Conservation (phyloP, 35 echinoderm and acorn worm species). For the Ptychodera flava region DNA sequence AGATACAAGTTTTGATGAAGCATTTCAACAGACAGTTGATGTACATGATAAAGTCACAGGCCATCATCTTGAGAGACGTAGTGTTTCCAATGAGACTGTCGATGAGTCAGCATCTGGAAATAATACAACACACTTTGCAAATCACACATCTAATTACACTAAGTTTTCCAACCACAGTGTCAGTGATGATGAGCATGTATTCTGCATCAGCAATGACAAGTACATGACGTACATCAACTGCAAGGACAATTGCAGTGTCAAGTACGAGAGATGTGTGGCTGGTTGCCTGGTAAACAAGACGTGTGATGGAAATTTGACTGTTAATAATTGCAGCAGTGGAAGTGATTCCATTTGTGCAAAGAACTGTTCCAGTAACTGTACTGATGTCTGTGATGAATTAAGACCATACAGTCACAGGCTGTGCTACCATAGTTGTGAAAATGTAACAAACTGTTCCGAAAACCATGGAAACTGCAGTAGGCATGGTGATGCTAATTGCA, state of each 20-base stretch:
- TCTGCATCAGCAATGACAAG: background rate
- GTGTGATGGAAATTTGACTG: background rate
- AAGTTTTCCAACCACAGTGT: background rate
- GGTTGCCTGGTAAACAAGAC: background rate
- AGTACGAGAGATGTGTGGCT: background rate
- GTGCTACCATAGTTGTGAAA: background rate
- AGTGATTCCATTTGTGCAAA: background rate
- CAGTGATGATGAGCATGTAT: background rate
- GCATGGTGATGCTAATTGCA: too few species aligned
- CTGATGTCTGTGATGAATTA: conserved; percentile 6
- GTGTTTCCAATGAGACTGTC: too few species aligned
- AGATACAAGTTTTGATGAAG: too few species aligned
- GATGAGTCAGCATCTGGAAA: too few species aligned
- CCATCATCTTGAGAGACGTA: too few species aligned
- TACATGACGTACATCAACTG: background rate
- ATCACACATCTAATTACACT: background rate
- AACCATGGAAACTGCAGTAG: too few species aligned
- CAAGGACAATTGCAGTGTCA: background rate
- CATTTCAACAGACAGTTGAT: too few species aligned
- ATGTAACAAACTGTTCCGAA: too few species aligned
- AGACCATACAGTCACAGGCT: background rate
- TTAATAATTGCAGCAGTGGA: conserved; percentile 13
- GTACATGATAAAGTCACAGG: too few species aligned
- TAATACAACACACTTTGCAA: background rate
- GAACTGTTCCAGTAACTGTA: conserved; percentile 3